Conservation (phyloP, 2,888 invertebrate genomes). For the Thymelicus acteon region DNA sequence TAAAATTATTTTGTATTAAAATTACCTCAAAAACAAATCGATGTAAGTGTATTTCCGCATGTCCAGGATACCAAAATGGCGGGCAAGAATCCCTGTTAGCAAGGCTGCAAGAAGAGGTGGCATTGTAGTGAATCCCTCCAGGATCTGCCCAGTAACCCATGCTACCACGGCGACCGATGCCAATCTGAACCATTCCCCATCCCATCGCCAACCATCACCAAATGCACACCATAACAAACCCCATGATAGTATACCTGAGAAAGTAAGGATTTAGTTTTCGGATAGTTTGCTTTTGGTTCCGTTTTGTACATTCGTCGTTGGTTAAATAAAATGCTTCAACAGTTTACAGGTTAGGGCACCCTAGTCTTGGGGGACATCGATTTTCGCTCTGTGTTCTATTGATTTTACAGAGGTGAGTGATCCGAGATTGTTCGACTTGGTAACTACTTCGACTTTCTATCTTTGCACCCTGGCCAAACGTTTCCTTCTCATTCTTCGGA, state of each 20-base stretch:
- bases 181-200: conserved; percentile 67
- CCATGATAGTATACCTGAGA: conserved; percentile 66
- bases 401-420: no score
- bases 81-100: conserved; percentile 68
- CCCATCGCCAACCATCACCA: conserved; percentile 67
- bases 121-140: conserved; percentile 62
- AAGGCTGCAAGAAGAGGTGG: conserved; percentile 71
- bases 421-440: no score
- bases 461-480: no score
- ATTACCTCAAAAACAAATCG: conserved; percentile 70
- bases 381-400: no score
- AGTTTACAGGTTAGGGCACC: no score
- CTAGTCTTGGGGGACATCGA: no score
- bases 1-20: not conserved
- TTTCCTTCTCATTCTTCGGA: no score
- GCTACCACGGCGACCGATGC: conserved; percentile 59
- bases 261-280: not conserved
- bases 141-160: conserved; percentile 63
- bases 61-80: conserved; percentile 66
- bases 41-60: conserved; percentile 67
- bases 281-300: no score
- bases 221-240: conserved; percentile 64
- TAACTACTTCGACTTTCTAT: no score
- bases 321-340: no score
- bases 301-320: no score